These are phyloP conservation scores for Prunella strophiata DNA, from an alignment of 2,797 vertebrate species.

Conservation along the genomic window DNA sequence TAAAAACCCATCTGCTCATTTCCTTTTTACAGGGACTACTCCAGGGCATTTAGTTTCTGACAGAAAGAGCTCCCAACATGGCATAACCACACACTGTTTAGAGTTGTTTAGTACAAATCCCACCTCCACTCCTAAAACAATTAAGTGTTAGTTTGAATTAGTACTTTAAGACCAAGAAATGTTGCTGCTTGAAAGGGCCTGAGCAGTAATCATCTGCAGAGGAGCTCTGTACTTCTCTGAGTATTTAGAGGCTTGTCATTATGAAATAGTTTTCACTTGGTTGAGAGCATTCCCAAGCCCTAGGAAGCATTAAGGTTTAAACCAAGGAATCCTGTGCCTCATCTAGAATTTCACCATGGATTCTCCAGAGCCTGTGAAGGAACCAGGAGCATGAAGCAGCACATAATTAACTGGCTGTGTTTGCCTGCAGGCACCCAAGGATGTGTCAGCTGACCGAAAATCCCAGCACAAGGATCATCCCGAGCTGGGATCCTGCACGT, in stretches of 20 bases:
- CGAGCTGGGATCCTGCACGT: accelerated
- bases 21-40: background rate
- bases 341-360: background rate
- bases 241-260: background rate
- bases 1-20: background rate
- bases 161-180: background rate
- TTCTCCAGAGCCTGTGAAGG: background rate
- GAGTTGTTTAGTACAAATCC: background rate
- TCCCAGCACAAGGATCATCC: background rate
- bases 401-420: background rate
- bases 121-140: background rate
- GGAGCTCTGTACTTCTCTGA: background rate
- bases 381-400: background rate
- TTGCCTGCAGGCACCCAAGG: background rate
- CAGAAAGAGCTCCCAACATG: background rate
- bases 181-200: background rate
- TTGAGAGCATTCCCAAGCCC: background rate
- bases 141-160: background rate
- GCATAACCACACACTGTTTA: background rate
- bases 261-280: background rate
- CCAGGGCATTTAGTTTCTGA: background rate
- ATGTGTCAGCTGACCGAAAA: background rate
- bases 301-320: background rate
- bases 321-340: background rate
- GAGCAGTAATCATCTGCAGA: background rate